These are phyloP conservation scores for Xestia xanthographa DNA, from an alignment of 2,888 invertebrate species.

Conservation along the genomic window DNA sequence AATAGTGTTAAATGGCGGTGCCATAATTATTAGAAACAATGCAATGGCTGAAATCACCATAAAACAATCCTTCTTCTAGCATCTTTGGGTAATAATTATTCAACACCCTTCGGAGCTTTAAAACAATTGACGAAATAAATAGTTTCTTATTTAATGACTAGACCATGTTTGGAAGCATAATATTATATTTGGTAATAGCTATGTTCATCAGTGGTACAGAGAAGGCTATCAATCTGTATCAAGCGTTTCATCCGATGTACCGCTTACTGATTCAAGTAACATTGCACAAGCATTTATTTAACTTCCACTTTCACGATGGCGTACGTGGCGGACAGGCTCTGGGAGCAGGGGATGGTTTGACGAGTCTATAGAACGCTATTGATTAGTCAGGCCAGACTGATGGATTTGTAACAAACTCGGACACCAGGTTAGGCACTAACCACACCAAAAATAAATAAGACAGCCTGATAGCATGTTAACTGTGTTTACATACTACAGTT, in stretches of 20 bases:
- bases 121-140: slow-evolving; percentile 47
- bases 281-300: too few species aligned
- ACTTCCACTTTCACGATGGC: neutral
- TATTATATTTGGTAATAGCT: slow-evolving; percentile 26
- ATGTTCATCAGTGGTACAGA: slow-evolving; percentile 17
- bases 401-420: neutral
- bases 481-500: slow-evolving; percentile 16
- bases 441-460: neutral
- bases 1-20: slow-evolving; percentile 2
- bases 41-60: slow-evolving; percentile 9
- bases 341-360: neutral
- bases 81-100: slow-evolving; percentile 16
- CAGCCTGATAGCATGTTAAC: neutral
- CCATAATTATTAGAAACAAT: slow-evolving; percentile 19
- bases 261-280: neutral
- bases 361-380: neutral
- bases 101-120: slow-evolving; percentile 12
- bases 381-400: neutral
- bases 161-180: slow-evolving; percentile 20
- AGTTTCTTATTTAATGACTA: slow-evolving; percentile 45
- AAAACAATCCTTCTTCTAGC: slow-evolving; percentile 26
- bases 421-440: neutral
- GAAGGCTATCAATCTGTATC: neutral
- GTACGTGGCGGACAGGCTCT: slow-evolving; percentile 3
- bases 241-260: slow-evolving; percentile 13